Evolutionary conservation across 2,113 vertebrate genomes (phyloP).

Genomic region (Penelope pileata): DNA sequence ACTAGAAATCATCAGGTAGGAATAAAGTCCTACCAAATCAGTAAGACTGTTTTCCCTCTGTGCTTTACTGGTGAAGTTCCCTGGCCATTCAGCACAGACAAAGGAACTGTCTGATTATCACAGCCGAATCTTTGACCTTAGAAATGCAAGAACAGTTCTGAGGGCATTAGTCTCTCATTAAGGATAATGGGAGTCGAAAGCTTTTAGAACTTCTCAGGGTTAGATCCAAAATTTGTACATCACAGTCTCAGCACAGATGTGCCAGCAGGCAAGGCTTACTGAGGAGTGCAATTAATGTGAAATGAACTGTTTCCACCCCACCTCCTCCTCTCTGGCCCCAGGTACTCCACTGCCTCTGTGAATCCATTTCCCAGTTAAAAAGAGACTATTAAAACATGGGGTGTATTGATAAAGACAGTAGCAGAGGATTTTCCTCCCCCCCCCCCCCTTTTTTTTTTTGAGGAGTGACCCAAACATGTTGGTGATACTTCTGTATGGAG

Average conservation of each 20-base stretch:
- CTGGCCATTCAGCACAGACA: not conserved
- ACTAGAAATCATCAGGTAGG: not conserved
- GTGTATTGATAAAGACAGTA: not conserved
- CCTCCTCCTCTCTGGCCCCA: not conserved
- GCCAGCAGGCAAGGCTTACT: not conserved
- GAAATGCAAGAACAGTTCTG: conserved; percentile 5
- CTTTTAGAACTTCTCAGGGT: conserved; percentile 41
- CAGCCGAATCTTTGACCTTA: conserved; percentile 33
- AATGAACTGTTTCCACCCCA: conserved; percentile 75
- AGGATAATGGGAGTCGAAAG: conserved; percentile 55
- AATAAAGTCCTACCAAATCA: not conserved
- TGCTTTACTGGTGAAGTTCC: not conserved
- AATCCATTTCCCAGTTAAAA: conserved; percentile 70
- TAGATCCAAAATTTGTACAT: conserved; percentile 35
- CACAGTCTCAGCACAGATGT: conserved; percentile 12
- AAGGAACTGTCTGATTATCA: not conserved
- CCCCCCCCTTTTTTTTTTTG: not conserved
- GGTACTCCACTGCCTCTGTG: conserved; percentile 74
- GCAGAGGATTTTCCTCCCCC: not conserved
- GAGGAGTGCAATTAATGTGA: conserved; percentile 63
- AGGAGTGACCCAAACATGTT: not conserved
- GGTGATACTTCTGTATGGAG: conserved; percentile 39
- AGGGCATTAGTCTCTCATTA: not conserved
- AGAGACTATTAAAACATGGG: conserved; percentile 72
- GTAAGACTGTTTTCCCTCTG: not conserved